Evolutionary conservation across 2,888 invertebrate genomes (phyloP), one percentile per base, ranked within the genome.

Genomic region (Archips xylosteana): DNA sequence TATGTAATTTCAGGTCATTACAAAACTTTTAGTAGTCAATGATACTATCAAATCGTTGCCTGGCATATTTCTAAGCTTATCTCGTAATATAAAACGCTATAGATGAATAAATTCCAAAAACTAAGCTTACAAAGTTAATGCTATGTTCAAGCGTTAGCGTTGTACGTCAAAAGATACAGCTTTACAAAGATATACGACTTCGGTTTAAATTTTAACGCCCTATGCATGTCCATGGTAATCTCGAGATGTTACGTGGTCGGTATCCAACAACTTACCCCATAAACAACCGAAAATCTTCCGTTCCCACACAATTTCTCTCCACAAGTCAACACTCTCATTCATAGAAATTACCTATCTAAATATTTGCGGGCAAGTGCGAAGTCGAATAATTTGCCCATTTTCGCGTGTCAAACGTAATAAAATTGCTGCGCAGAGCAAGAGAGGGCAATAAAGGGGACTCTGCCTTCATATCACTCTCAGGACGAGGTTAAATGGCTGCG

Each of bases 311-410:
- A 49, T 13, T n/a, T 4, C 23, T 39, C 65, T 49, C 45, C 0
- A 23, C 34, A 32, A 51, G 5, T 39, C 34, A 49, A 34, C 51
- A 59, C 47, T 13, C 34, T 59, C 60, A 74, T 64, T 74, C 45
- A 59, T 51, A 64, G 59, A 61, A 68, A 68, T 74, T 51, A 73
- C 73, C 73, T 64, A 69, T 64, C 65, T 54, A 54, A 74, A 65
- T 65, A 74, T 74, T 74, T 76, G 78, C 77, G 79, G 60, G 76
- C 68, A 77, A 76, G 78, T 80, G 78, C 76, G 80, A 77, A 79
- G 71, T 79, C 79, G 80, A 81, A 84, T 84, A 84, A 81, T 83
- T 83, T 77, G 51, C 67, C 83, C 80, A 80, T 81, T 82, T 80
- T 76, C 72, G 74, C 76, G 75, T 80, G 82, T 79, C 78, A 78